Evolutionary conservation across 2,888 invertebrate genomes (phyloP), one percentile per base, ranked within the genome.

Genomic region (Phyto melanocephala): DNA sequence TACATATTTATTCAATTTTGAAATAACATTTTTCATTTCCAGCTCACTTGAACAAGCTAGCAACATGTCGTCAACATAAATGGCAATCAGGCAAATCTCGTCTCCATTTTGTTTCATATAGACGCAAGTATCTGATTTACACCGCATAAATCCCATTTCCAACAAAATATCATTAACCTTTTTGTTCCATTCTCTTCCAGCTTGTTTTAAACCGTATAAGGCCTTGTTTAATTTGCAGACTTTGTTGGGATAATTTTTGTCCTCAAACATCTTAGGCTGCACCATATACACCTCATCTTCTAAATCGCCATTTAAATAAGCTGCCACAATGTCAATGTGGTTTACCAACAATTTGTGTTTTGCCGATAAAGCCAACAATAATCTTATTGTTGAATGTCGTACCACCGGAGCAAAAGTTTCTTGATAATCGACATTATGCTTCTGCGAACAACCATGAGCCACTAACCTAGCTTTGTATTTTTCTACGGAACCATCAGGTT

Each of bases 121-220:
- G 7, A 84, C 58, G 62, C 84, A 85, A 7, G 81, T 77, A 33
- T 84, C 84, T 15, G 74, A 81, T 3, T 20, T 60, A 42, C 79
- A 76, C 58, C 63, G 56, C 37, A 13, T 68, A 50, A 84, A 84
- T 0, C 84, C 81, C 24, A 84, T 56, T 0, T 74, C 40, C n/a
- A 65, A 72, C n/a, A 85, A 52, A 52, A 81, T 76, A 0, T 17
- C 37, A 52, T 84, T 72, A 50, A 83, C 50, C 45, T 71, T 81
- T 8, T 33, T 28, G 17, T 85, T 83, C 84, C 85, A 85, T 63
- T 80, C 80, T 1, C 85, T 54, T 1, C 83, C 84, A 17, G 76
- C 68, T 71, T 85, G 84, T 63, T 84, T 82, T 7, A 86, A 33
- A 62, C 84, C 56, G 8, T 58, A 68, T 2, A 68, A 11, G 0